phyloP scores from a whole-genome alignment of 2,888 invertebrate genomes.

The Acronicta aceris region DNA sequence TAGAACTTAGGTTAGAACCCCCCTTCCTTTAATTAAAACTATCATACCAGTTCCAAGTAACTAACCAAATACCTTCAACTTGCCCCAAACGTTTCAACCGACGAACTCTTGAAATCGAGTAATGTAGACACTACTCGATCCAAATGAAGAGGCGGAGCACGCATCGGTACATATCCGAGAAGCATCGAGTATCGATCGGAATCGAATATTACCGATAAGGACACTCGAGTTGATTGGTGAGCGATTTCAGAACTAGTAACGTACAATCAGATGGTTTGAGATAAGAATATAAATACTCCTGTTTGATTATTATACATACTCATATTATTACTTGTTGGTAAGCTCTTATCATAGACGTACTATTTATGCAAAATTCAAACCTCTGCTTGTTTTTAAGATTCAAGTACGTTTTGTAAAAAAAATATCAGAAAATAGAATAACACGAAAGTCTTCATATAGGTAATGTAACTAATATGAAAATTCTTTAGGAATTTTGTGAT shows the following conservation, averaged over 20 bases:
- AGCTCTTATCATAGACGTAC: no score
- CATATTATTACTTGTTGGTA: neutral
- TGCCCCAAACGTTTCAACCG: constrained; percentile 19
- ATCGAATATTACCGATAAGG: constrained; percentile 65
- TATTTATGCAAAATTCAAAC: no score
- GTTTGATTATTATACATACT: neutral
- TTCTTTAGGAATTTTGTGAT: no score
- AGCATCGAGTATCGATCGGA: constrained; percentile 56
- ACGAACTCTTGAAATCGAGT: constrained; percentile 39
- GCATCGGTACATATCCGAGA: constrained; percentile 63
- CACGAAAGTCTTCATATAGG: no score
- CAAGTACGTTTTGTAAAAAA: no score
- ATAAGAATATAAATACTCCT: neutral
- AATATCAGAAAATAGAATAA: no score
- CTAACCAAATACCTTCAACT: constrained; percentile 4
- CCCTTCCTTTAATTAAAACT: neutral
- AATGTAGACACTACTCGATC: constrained; percentile 46
- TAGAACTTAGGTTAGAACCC: neutral
- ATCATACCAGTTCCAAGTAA: neutral
- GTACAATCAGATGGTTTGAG: constrained; percentile 2
- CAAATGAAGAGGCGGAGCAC: constrained; percentile 63
- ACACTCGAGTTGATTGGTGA: constrained; percentile 55
- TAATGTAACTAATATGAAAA: no score
- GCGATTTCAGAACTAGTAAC: constrained; percentile 20
- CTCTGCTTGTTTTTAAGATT: no score